A percentile compares a stretch with the other conserved stretches of the same genome.
phyloP scores from a whole-genome alignment of 1,140 invertebrate species.

The Rhynchophorus ferrugineus region DNA sequence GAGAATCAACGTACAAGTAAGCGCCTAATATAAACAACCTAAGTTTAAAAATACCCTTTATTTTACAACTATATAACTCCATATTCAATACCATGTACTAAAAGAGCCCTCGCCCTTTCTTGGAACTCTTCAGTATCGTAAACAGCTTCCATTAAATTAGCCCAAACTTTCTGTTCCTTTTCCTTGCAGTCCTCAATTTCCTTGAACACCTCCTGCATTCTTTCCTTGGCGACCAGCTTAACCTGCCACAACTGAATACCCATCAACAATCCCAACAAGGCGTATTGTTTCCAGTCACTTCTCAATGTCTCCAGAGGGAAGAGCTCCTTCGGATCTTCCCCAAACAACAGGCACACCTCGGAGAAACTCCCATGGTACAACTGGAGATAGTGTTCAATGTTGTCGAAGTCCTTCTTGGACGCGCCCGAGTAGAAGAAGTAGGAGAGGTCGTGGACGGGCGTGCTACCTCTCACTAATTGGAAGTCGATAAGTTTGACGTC shows the following conservation, averaged over 20 bases:
- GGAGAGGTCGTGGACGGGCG: slow-evolving; percentile 50
- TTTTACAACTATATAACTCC: too few relatives aligned
- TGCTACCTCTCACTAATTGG: slow-evolving; percentile 47
- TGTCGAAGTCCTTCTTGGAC: slow-evolving; percentile 41
- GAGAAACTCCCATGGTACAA: slow-evolving; percentile 47
- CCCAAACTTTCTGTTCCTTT: background rate
- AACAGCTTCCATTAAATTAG: background rate
- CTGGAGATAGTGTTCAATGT: slow-evolving; percentile 44
- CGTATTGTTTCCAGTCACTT: background rate
- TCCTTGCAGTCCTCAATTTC: background rate
- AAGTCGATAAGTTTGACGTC: slow-evolving; percentile 43
- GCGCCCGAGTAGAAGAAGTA: slow-evolving; percentile 51
- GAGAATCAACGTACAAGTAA: too few relatives aligned
- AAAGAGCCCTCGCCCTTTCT: background rate
- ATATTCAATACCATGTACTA: background rate
- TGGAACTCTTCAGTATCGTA: background rate
- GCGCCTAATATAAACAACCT: too few relatives aligned
- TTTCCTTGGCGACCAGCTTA: background rate
- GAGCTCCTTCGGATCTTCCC: slow-evolving; percentile 7
- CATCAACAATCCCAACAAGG: background rate
- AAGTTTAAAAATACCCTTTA: too few relatives aligned
- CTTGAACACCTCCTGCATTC: background rate
- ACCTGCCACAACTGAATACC: background rate
- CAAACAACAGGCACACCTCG: slow-evolving; percentile 37
- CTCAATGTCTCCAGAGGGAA: background rate